A percentile compares a stretch with the other conserved stretches of the same genome.
Evolutionary conservation across 2,888 invertebrate genomes (phyloP).

Genomic region (Eristalinus sepulchralis): DNA sequence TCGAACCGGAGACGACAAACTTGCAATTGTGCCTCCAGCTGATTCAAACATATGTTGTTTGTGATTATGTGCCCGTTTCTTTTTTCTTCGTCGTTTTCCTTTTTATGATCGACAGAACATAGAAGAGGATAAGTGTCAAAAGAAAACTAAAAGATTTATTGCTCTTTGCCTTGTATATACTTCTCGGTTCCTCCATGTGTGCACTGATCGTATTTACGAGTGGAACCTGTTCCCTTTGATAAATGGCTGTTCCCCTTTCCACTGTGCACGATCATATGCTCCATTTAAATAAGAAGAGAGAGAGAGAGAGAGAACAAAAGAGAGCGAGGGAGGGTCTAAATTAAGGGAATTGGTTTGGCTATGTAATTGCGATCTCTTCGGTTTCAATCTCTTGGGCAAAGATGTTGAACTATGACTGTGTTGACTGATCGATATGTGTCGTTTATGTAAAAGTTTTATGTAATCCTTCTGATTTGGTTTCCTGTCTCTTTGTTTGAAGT

Average conservation of each 20-base stretch:
- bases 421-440: not conserved
- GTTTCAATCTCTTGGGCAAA: not conserved
- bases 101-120: not conserved
- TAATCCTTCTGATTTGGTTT: not conserved
- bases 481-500: too few relatives aligned
- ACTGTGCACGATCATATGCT: not conserved
- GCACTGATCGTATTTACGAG: not conserved
- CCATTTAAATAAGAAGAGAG: slow-evolving; percentile 7
- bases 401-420: not conserved
- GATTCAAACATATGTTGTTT: slow-evolving; percentile 18
- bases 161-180: not conserved
- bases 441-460: not conserved
- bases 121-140: not conserved
- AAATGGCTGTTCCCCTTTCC: slow-evolving; percentile 13
- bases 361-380: not conserved
- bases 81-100: not conserved
- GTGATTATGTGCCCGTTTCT: not conserved
- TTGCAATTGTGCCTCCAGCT: slow-evolving; percentile 24
- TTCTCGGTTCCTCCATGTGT: not conserved
- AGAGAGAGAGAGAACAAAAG: not conserved
- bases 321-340: not conserved
- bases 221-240: slow-evolving; percentile 5
- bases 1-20: not conserved
- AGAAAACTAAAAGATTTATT: not conserved
- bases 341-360: not conserved